Evolutionary conservation across 30 jellyfish, hydroid and myxozoan genomes (phyloP).

Genomic region (Hydra vulgaris): DNA sequence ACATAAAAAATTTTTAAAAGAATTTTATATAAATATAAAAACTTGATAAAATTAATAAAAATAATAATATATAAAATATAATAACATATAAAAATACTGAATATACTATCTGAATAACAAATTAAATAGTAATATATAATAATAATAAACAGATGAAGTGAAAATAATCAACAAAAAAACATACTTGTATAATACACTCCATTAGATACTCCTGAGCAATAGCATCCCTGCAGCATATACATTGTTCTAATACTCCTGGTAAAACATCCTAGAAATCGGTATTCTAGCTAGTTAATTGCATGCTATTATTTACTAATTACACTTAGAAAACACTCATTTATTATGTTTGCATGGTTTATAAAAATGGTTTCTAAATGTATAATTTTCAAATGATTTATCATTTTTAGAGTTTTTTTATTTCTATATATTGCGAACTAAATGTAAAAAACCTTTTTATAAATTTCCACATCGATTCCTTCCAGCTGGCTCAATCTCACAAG

Average conservation of each 20-base stretch:
- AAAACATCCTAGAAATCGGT: constrained; percentile 56
- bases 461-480: constrained; percentile 86
- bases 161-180: background rate
- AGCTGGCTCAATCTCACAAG: constrained; percentile 85
- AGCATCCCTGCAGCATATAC: constrained; percentile 92
- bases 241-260: constrained; percentile 96
- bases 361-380: background rate
- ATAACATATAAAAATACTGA: too few species aligned
- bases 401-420: too few species aligned
- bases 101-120: background rate
- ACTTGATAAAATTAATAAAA: too few species aligned
- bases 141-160: too few species aligned
- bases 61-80: too few species aligned
- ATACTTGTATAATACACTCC: constrained; percentile 97
- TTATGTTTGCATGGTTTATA: background rate
- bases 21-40: background rate
- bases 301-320: too few species aligned
- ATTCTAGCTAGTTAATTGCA: too few species aligned
- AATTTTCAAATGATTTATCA: too few species aligned
- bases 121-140: background rate
- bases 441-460: constrained; percentile 82
- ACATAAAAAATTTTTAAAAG: background rate
- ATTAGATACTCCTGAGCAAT: constrained; percentile 94
- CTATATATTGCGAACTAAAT: too few species aligned
- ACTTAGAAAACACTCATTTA: too few species aligned